Percentiles rank a stretch among this genome's conserved stretches.
These are phyloP conservation scores for Anisognathus igniventris DNA, from an alignment of 2,797 vertebrate genomes.

Conservation along the genomic window DNA sequence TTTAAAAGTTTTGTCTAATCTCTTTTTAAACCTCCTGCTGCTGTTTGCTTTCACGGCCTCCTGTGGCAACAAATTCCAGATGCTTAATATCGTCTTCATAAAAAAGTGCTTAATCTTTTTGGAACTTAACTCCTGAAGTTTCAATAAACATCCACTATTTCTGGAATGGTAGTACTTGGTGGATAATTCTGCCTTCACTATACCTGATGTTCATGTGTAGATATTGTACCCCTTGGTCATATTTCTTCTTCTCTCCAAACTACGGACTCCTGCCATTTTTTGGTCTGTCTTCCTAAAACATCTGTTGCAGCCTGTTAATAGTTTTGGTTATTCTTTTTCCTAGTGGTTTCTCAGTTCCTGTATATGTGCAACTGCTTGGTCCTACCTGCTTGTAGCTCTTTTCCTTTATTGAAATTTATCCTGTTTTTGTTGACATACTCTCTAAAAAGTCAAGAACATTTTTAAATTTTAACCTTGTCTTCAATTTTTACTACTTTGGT, in stretches of 20 bases:
- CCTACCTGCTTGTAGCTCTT: not conserved
- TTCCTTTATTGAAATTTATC: not conserved
- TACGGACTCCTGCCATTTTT: not conserved
- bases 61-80: not conserved
- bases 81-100: not conserved
- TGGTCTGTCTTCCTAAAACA: not conserved
- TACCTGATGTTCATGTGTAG: not conserved
- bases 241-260: not conserved
- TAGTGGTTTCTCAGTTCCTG: not conserved
- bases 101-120: not conserved
- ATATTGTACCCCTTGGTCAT: not conserved
- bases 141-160: not conserved
- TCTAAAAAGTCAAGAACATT: not conserved
- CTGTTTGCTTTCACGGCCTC: not conserved
- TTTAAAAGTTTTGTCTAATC: not conserved
- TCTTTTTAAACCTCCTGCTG: not conserved
- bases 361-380: not conserved
- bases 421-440: not conserved
- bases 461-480: not conserved
- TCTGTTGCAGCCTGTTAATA: not conserved
- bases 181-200: not conserved
- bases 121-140: not conserved
- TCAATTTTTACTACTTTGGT: not conserved
- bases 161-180: not conserved
- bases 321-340: not conserved